Evolutionary conservation across 2,113 vertebrate species (phyloP), one percentile per base, ranked within the genome.

Genomic region (Casuarius casuarius): DNA sequence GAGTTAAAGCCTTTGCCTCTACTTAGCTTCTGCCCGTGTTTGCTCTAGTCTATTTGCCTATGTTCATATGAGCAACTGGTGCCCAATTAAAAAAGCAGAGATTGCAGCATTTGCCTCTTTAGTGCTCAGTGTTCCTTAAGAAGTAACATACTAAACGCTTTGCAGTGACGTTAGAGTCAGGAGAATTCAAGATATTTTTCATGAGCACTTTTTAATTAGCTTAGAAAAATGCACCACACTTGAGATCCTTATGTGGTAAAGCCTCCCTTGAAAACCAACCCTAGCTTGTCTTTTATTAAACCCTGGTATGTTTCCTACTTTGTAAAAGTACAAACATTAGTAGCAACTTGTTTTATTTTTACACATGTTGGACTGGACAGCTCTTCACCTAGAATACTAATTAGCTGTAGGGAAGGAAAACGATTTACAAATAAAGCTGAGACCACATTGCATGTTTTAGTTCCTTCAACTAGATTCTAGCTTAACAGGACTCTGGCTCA

Each of bases 391-490:
- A 71, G 87, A 92, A 91, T 68, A 67, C 33, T 74, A 74, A 87
- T 80, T 83, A 88, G 59, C 35, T 72, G 44, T 35, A 29, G 51
- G 38, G 21, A 26, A 62, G 51, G 54, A 31, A 56, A 79, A 66
- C 71, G 89, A 92, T 89, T 89, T 87, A 92, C 68, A 91, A 84
- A 70, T 72, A 89, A 91, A 81, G 46, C 49, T 59, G 51, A 15
- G 35, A 91, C 88, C 3, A 66, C 52, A 70, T 11, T 76, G 33
- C 49, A 77, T 62, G 17, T 74, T 81, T 62, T 21, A 91, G 7
- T 29, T 80, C 46, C 59, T 76, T 65, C 40, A 81, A 48, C 28
- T 54, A 90, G 42, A 63, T 31, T 75, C 46, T 49, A 80, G 52
- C 7, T 67, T 63, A 48, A 35, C 31, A 71, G 44, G 52, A 92